phyloP scores from a whole-genome alignment of 2,113 vertebrate genomes.

The Uria aalge region DNA sequence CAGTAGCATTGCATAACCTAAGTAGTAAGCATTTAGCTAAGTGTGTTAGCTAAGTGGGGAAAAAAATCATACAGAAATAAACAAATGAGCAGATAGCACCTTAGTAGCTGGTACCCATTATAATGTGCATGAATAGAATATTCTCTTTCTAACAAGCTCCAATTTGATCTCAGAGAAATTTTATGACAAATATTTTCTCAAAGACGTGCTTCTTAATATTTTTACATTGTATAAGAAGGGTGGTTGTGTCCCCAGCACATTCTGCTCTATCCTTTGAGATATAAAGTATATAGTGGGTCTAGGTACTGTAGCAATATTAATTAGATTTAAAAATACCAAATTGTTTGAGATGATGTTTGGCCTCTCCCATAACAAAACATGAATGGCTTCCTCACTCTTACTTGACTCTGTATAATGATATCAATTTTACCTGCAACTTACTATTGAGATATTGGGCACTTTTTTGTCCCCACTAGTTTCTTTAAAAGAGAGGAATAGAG shows the following conservation, averaged over 20 bases:
- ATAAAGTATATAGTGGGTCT: background rate
- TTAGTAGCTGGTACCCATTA: background rate
- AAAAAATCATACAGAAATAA: background rate
- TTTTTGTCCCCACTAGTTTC: background rate
- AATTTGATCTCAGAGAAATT: background rate
- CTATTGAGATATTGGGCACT: background rate
- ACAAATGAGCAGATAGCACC: background rate
- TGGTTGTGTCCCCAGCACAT: background rate
- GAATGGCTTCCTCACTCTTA: background rate
- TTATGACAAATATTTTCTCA: background rate
- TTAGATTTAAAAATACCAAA: background rate
- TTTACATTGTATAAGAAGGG: background rate
- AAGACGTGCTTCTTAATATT: background rate
- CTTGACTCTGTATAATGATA: background rate
- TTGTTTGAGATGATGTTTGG: background rate
- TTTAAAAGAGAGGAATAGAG: background rate
- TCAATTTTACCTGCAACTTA: background rate
- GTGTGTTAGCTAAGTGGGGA: background rate
- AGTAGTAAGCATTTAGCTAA: background rate
- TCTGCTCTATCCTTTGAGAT: background rate
- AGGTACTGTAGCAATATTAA: background rate
- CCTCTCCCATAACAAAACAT: background rate
- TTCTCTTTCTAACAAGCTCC: background rate
- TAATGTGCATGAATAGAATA: background rate
- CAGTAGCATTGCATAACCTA: background rate